Evolutionary conservation across 1,140 invertebrate genomes (phyloP), one percentile per base, ranked within the genome.

Genomic region (Ostrea denselamellosa): DNA sequence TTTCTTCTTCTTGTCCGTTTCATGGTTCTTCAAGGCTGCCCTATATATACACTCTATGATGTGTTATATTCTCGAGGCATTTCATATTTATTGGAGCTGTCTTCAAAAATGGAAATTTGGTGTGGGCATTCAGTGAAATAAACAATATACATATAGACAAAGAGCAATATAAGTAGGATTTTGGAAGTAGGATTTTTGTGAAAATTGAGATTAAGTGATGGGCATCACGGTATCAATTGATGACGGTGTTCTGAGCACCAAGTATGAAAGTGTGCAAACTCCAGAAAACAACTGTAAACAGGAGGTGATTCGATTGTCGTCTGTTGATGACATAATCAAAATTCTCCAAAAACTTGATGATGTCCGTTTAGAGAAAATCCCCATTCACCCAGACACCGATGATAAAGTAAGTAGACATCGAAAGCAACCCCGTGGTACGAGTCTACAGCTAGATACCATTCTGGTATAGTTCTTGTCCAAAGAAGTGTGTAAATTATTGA

Each of bases 261-360:
- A 77, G 3, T 14, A 9, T 34, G 68, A 77, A 77, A 77, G 28
- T 14, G 68, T 77, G 68, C 68, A 77, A 77, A 12, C 25, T 77
- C 9, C 68, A 34, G 68, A 77, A 77, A 77, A 3, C 8, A 28
- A 22, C 28, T 9, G 14, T 77, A 34, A 77, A 10, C 22, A 3
- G 0, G 65, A 28, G 12, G 68, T 77, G 22, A 28, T 77, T 77
- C 22, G 14, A 10, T 77, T 77, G 68, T 77, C 68, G 12, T 77
- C 68, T 77, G 68, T 77, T 28, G 68, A 77, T 34, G 68, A 77
- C 25, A 77, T 77, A 25, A 77, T 77, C 22, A 77, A 25, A 34
- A 25, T 77, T 77, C 68, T 77, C 12, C 68, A 77, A 52, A 83
- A 83, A 83, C 44, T 54, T 14, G 82, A 83, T 10, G 82, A 52